Conservation (phyloP, 2,797 vertebrate genomes). For the Urophycis tenuis region DNA sequence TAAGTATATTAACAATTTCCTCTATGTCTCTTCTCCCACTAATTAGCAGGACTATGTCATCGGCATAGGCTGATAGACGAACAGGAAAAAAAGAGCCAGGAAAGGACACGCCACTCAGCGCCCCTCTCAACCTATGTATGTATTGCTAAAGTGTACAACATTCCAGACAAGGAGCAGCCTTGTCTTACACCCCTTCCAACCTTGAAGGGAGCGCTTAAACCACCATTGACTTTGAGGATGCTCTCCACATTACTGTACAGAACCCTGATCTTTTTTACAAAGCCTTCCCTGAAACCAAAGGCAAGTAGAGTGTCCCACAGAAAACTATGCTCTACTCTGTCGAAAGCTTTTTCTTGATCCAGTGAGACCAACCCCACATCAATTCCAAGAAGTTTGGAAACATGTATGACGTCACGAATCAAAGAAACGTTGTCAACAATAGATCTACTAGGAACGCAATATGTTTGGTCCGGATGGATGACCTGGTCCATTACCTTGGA, state of each 20-base stretch:
- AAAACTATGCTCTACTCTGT: neutral
- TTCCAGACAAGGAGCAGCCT: too few relatives aligned
- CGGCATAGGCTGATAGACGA: too few relatives aligned
- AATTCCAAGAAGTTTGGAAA: neutral
- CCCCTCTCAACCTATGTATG: too few relatives aligned
- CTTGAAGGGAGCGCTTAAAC: constrained; percentile 12
- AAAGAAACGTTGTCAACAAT: neutral
- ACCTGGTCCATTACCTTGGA: neutral
- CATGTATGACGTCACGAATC: neutral
- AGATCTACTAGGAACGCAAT: neutral
- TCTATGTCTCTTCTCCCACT: too few relatives aligned
- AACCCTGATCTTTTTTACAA: constrained; percentile 9
- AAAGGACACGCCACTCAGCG: too few relatives aligned
- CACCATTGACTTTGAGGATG: constrained; percentile 1
- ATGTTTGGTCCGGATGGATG: neutral
- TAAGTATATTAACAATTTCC: too few relatives aligned
- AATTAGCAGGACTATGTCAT: too few relatives aligned
- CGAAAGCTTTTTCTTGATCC: constrained; percentile 3
- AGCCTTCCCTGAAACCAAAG: constrained; percentile 10
- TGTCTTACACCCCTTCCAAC: too few relatives aligned
- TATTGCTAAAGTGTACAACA: too few relatives aligned
- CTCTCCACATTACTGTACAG: constrained; percentile 16
- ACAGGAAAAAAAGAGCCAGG: too few relatives aligned
- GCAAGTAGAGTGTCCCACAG: neutral
- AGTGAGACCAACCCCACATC: neutral